Base-by-base conservation (phyloP, 2,888 invertebrate genomes). In the Belgica antarctica region DNA sequence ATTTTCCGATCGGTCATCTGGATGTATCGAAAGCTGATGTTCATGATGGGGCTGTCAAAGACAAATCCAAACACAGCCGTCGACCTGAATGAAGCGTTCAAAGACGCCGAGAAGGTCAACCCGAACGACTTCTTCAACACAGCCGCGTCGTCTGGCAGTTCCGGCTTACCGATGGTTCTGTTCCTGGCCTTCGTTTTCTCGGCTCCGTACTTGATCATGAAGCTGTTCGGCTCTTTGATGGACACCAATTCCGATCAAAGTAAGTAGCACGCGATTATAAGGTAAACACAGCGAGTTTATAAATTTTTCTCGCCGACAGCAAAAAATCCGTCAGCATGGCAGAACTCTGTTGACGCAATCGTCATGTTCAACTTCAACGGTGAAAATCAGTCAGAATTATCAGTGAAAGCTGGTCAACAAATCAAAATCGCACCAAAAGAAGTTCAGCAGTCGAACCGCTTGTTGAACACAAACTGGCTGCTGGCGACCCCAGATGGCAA, bases 191-290 rank as follows among this genome's bases (percentile, higher is more conserved):
- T 96, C 70, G 87, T 96, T 61, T 85, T 95, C 66, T 92, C 93
- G 0, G 94, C 94, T 8, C 97, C 98, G 0, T 97, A 94, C 82
- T 82, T 98, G 61, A 89, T 96, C 72, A 90, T 92, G 82, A 90
- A 88, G 78, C 84, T 95, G 78, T 79, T 94, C 72, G 86, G 85
- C 25, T 81, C 83, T 0, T 78, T 86, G 1, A 79, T 81, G 19
- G 79, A 77, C 46, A 81, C 78, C 63, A 83, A 83, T 10, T 81
- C 85, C 74, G 86, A 86, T 77, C 85, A 83, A 81, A 82, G 88
- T 88, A 75, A 82, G 84, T 81, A 27, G 12, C 8, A 5, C 25
- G 3, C 5, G 8, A 8, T 52, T 52, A 22, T n/a, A n/a, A n/a
- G n/a, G n/a, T n/a, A n/a, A n/a, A n/a, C n/a, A n/a, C n/a, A 41